phyloP scores from a whole-genome alignment of 2,797 vertebrate genomes.

The Agapornis canus region DNA sequence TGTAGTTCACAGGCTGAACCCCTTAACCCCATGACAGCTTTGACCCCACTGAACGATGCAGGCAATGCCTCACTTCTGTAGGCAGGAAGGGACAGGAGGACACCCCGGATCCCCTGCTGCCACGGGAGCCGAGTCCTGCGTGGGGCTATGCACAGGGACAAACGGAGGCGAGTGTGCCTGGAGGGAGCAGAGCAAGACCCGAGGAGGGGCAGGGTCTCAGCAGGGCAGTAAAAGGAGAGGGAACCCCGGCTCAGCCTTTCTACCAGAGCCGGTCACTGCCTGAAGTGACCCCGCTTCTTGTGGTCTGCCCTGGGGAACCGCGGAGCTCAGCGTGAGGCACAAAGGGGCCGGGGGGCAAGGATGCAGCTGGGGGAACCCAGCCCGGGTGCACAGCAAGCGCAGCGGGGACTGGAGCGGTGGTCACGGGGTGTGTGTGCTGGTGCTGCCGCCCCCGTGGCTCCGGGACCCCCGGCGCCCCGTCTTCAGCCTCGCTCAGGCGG shows the following conservation, averaged over 20 bases:
- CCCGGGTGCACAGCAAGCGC: background rate
- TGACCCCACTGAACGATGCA: accelerated
- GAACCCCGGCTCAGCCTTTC: background rate
- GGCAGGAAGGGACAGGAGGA: background rate
- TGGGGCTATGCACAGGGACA: background rate
- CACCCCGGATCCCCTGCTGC: background rate
- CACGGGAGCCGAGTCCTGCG: background rate
- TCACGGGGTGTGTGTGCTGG: background rate
- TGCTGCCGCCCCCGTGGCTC: too few relatives aligned
- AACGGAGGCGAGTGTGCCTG: accelerated
- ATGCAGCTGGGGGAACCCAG: background rate
- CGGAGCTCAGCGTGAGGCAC: background rate
- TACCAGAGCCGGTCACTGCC: background rate
- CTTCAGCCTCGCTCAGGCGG: background rate
- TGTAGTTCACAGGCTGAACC: background rate
- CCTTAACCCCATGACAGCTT: background rate
- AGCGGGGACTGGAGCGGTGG: background rate
- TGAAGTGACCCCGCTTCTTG: background rate
- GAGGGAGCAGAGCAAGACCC: background rate
- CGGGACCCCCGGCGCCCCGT: background rate
- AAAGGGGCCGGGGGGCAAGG: background rate
- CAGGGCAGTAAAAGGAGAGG: background rate
- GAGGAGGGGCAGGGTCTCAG: background rate
- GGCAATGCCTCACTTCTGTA: background rate
- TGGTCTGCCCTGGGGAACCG: background rate